Conservation (phyloP, 2,113 vertebrate genomes). For the Poecile atricapillus region DNA sequence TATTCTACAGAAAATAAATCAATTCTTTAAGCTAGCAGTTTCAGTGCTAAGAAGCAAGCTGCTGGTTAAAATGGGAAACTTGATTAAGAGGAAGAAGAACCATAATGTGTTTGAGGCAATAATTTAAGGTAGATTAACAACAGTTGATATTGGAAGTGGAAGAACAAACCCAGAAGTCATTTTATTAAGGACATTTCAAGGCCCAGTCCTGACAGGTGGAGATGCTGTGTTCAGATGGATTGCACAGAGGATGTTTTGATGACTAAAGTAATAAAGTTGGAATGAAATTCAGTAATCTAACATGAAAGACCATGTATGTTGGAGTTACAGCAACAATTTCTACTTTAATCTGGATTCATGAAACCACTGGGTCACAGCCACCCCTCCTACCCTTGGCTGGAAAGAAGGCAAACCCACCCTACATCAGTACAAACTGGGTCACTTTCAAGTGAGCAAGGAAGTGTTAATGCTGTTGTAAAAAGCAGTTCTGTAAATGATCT, state of each 20-base stretch:
- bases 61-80: neutral
- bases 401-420: neutral
- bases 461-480: neutral
- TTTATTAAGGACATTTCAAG: neutral
- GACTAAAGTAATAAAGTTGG: neutral
- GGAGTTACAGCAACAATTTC: neutral
- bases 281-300: slow-evolving; percentile 2
- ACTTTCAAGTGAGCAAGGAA: neutral
- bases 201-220: neutral
- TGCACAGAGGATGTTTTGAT: neutral
- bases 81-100: neutral
- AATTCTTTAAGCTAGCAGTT: neutral
- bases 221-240: neutral
- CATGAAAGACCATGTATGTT: neutral
- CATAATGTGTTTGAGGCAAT: neutral
- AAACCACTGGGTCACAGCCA: neutral
- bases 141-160: neutral
- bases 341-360: slow-evolving; percentile 9
- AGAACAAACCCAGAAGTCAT: neutral
- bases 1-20: neutral
- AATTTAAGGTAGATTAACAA: neutral
- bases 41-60: neutral
- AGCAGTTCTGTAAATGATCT: neutral
- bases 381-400: neutral
- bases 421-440: neutral